A percentile compares a stretch with the other conserved stretches of the same genome.
phyloP scores from a whole-genome alignment of 2,113 vertebrate genomes.

The Fulmarus glacialis region DNA sequence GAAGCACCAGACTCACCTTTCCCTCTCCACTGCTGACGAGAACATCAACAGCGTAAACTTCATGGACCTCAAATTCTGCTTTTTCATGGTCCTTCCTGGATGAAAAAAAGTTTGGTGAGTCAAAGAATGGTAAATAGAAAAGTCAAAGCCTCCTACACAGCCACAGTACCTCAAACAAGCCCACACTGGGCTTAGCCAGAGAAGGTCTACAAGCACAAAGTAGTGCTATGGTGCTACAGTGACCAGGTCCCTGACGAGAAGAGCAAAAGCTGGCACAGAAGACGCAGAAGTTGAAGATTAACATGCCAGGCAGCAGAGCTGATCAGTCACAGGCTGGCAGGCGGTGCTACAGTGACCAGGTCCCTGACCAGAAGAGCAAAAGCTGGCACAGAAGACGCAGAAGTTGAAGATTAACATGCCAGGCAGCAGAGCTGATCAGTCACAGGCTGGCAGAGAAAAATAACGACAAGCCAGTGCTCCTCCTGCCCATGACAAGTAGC shows the following conservation, averaged over 20 bases:
- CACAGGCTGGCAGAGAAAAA: not conserved
- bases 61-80: slow-evolving; percentile 96
- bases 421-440: not conserved
- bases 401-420: not conserved
- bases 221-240: accelerated
- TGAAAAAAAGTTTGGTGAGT: not conserved
- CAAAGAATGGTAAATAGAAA: not conserved
- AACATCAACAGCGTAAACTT: slow-evolving; percentile 97
- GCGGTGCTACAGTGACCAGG: no score
- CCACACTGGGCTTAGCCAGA: not conserved
- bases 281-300: not conserved
- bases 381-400: not conserved
- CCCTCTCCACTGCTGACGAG: slow-evolving; percentile 96
- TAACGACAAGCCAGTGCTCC: not conserved
- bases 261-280: not conserved
- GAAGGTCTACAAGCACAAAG: not conserved
- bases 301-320: not conserved
- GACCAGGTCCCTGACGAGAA: not conserved
- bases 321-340: no score
- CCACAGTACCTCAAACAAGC: not conserved
- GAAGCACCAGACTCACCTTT: slow-evolving; percentile 80
- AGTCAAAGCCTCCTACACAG: not conserved
- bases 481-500: not conserved
- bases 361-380: not conserved
- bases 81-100: slow-evolving; percentile 97